A percentile compares a stretch with the other conserved stretches of the same genome.
Conservation (phyloP, 2,888 invertebrate genomes). For the Coleophora flavipennella region DNA sequence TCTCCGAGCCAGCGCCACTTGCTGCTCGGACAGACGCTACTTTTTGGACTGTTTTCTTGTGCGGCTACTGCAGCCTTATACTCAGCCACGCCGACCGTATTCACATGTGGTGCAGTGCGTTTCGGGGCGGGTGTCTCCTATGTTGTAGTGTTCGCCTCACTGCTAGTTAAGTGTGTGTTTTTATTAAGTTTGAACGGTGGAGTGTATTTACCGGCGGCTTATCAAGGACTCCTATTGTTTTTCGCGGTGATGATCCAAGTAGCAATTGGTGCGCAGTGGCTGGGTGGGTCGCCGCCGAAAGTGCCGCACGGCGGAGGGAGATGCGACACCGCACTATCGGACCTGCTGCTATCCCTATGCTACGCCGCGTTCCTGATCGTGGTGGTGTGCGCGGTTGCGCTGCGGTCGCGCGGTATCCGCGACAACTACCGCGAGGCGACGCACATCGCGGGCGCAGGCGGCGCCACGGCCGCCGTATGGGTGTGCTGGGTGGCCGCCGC, state of each 20-base stretch:
- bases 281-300: conserved; percentile 83
- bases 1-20: conserved; percentile 88
- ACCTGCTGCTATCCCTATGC: conserved; percentile 83
- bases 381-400: conserved; percentile 87
- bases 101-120: conserved; percentile 86
- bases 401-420: conserved; percentile 89
- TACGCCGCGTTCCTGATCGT: conserved; percentile 89
- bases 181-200: conserved; percentile 92
- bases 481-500: conserved; percentile 89
- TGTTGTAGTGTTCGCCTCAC: conserved; percentile 89
- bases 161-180: conserved; percentile 95
- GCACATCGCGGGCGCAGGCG: conserved; percentile 91
- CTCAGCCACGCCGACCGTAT: conserved; percentile 82
- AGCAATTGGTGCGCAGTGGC: conserved; percentile 88
- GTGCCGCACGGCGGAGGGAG: conserved; percentile 41
- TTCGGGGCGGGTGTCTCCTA: conserved; percentile 88
- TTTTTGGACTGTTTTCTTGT: conserved; percentile 86
- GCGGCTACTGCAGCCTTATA: conserved; percentile 85
- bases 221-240: conserved; percentile 89
- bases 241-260: conserved; percentile 94
- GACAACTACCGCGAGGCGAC: conserved; percentile 95
- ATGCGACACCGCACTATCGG: conserved; percentile 79
- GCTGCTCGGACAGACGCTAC: conserved; percentile 88
- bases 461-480: conserved; percentile 90
- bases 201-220: conserved; percentile 92